A percentile compares a stretch with the other conserved stretches of the same genome.
phyloP scores from a whole-genome alignment of 2,888 invertebrate species.

The Chamaedrilus cognettii region DNA sequence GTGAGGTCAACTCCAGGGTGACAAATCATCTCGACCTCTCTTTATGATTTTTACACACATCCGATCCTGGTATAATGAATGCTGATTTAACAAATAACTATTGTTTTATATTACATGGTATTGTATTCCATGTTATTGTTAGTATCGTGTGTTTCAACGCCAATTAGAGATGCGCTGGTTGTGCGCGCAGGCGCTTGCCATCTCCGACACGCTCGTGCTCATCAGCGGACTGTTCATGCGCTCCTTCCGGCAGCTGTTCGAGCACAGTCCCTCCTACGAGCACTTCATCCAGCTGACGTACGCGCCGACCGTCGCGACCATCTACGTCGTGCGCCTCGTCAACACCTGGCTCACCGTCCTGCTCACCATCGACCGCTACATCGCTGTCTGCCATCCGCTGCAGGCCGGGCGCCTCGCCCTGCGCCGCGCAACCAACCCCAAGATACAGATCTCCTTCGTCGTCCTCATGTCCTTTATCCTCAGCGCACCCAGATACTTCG shows the following conservation, averaged over 20 bases:
- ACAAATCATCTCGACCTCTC: too few species aligned
- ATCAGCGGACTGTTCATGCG: constrained; percentile 7
- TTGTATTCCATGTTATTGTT: too few species aligned
- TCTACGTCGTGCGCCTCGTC: constrained; percentile 14
- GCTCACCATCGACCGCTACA: constrained; percentile 27
- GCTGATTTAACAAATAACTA: too few species aligned
- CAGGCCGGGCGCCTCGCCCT: constrained; percentile 7
- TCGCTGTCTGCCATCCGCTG: constrained; percentile 28
- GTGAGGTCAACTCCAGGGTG: too few species aligned
- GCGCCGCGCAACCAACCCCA: neutral
- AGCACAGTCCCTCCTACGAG: neutral
- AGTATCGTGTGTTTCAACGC: too few species aligned
- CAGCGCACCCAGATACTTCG: constrained; percentile 24
- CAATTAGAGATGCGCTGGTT: too few species aligned
- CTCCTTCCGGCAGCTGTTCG: constrained; percentile 14
- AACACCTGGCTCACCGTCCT: constrained; percentile 27
- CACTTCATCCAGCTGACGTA: constrained; percentile 3
- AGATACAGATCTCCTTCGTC: constrained; percentile 6
- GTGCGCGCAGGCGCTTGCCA: constrained; percentile 21
- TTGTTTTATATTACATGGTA: too few species aligned
- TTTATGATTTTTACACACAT: too few species aligned
- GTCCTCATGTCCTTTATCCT: constrained; percentile 13
- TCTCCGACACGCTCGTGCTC: constrained; percentile 22
- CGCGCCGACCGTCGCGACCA: constrained; percentile 1
- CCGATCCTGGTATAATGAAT: too few species aligned